phyloP scores from a whole-genome alignment of 1,140 invertebrate species.

The Musca vetustissima region DNA sequence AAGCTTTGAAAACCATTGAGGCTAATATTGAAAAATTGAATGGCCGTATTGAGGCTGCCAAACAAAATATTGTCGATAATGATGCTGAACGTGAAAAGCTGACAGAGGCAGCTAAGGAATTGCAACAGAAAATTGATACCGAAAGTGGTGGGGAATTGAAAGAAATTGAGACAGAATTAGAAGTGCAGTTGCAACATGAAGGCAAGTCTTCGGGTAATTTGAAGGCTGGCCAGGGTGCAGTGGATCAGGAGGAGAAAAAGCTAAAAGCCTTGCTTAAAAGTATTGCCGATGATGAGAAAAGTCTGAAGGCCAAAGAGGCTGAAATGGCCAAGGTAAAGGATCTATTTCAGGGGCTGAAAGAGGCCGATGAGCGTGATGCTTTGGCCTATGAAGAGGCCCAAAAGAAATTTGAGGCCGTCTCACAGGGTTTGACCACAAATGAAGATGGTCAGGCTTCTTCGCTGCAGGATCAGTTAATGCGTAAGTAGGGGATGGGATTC shows the following conservation, averaged over 20 bases:
- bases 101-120: slow-evolving; percentile 59
- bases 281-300: slow-evolving; percentile 70
- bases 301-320: slow-evolving; percentile 65
- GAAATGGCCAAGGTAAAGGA: slow-evolving; percentile 68
- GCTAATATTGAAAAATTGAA: slow-evolving; percentile 41
- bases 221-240: slow-evolving; percentile 70
- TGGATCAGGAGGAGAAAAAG: slow-evolving; percentile 71
- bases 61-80: slow-evolving; percentile 60
- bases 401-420: slow-evolving; percentile 80
- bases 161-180: slow-evolving; percentile 68
- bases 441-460: slow-evolving; percentile 83
- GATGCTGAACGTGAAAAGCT: slow-evolving; percentile 60
- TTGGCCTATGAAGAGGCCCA: slow-evolving; percentile 74
- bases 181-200: slow-evolving; percentile 68
- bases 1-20: slow-evolving; percentile 39
- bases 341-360: slow-evolving; percentile 71
- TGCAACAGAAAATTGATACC: slow-evolving; percentile 63
- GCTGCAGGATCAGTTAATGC: slow-evolving; percentile 85
- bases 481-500: slow-evolving; percentile 54
- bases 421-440: slow-evolving; percentile 75
- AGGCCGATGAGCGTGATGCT: slow-evolving; percentile 68
- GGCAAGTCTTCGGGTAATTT: slow-evolving; percentile 67
- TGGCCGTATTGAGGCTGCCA: slow-evolving; percentile 40
- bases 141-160: slow-evolving; percentile 69
- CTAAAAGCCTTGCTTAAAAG: slow-evolving; percentile 70